Conservation (phyloP, 1,140 invertebrate genomes). For the Drosophila biarmipes region DNA sequence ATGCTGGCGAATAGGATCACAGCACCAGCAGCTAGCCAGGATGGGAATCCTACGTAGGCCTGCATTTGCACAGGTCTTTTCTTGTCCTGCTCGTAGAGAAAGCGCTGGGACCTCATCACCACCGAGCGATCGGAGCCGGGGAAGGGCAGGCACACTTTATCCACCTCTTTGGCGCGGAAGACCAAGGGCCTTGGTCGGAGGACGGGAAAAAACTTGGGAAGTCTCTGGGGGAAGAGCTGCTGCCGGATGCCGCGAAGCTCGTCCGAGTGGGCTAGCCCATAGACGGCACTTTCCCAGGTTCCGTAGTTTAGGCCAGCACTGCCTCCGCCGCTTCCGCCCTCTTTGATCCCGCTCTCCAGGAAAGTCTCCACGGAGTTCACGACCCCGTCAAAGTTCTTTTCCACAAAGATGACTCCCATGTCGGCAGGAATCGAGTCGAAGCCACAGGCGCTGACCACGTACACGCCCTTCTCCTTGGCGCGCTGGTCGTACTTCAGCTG, state of each 20-base stretch:
- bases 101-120: slow-evolving; percentile 90
- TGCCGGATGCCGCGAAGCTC: slow-evolving; percentile 88
- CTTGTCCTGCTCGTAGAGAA: slow-evolving; percentile 88
- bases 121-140: slow-evolving; percentile 92
- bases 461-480: slow-evolving; percentile 91
- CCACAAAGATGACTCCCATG: slow-evolving; percentile 90
- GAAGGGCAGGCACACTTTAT: slow-evolving; percentile 89
- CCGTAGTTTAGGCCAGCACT: slow-evolving; percentile 88
- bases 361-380: slow-evolving; percentile 92
- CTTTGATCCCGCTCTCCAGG: slow-evolving; percentile 84
- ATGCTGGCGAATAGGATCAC: slow-evolving; percentile 87
- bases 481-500: slow-evolving; percentile 91
- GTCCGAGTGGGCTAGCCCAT: slow-evolving; percentile 88
- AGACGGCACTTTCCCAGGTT: slow-evolving; percentile 93
- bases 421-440: slow-evolving; percentile 96
- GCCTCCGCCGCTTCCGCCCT: slow-evolving; percentile 43
- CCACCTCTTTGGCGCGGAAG: slow-evolving; percentile 87
- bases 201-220: slow-evolving; percentile 88
- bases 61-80: slow-evolving; percentile 89
- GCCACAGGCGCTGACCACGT: slow-evolving; percentile 95
- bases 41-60: slow-evolving; percentile 87
- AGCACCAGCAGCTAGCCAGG: slow-evolving; percentile 74
- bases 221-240: slow-evolving; percentile 87
- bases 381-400: slow-evolving; percentile 90
- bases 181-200: slow-evolving; percentile 86